Conservation (phyloP, 35 echinoderm and acorn worm species). For the Apostichopus japonicus region DNA sequence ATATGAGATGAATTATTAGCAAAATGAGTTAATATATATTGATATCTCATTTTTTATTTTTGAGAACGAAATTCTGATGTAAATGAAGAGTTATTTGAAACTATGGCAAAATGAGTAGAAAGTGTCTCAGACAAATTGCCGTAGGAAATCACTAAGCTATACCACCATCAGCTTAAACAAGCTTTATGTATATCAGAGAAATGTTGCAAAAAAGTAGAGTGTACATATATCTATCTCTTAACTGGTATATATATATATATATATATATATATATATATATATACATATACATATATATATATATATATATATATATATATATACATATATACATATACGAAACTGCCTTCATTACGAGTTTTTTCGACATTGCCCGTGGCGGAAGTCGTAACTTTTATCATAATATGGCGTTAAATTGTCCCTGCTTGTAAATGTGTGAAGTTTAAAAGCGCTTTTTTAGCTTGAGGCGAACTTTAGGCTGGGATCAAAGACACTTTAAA, state of each 20-base stretch:
- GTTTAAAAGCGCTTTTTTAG: constrained; percentile 59
- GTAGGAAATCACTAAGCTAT: not conserved
- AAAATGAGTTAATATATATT: no score
- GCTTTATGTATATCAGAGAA: not conserved
- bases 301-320: not conserved
- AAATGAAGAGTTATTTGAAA: no score
- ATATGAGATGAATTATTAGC: no score
- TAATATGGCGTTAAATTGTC: constrained; percentile 66
- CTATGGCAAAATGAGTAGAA: no score
- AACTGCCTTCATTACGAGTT: constrained; percentile 31
- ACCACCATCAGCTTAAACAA: not conserved
- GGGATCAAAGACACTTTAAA: constrained; percentile 60
- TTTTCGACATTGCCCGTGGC: constrained; percentile 48
- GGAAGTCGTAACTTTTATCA: constrained; percentile 59
- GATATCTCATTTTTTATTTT: no score
- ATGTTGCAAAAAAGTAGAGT: constrained; percentile 3
- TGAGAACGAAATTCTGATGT: no score
- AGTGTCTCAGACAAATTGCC: not conserved
- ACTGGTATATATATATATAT: not conserved
- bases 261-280: not conserved
- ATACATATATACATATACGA: not conserved
- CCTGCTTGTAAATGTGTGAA: constrained; percentile 53
- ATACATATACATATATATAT: not conserved
- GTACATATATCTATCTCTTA: not conserved
- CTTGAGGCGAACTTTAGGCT: constrained; percentile 28